A percentile compares a stretch with the other conserved stretches of the same genome.
These are phyloP conservation scores for Ctenopoma kingsleyae DNA, from an alignment of 2,797 vertebrate species.

Conservation along the genomic window DNA sequence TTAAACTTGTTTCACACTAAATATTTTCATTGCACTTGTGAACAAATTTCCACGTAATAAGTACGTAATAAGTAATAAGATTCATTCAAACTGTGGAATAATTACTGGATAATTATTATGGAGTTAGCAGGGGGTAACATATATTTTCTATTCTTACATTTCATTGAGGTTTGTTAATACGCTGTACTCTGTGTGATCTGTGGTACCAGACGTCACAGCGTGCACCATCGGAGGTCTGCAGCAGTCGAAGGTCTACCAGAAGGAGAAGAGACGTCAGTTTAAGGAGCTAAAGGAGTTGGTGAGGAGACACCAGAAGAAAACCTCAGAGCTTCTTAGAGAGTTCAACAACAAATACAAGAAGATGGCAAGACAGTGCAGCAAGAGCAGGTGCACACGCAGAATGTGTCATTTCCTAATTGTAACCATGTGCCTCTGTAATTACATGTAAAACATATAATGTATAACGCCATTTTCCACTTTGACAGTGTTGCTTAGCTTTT, in stretches of 20 bases:
- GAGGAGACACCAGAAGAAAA: slow-evolving; percentile 97
- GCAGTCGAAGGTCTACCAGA: slow-evolving; percentile 94
- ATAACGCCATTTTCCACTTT: too few species aligned
- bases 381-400: slow-evolving; percentile 62
- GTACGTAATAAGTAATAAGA: too few species aligned
- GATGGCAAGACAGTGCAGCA: slow-evolving; percentile 68
- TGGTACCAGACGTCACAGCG: slow-evolving; percentile 88
- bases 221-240: slow-evolving; percentile 91
- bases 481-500: too few species aligned
- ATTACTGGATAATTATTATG: too few species aligned
- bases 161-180: not conserved
- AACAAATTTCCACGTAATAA: too few species aligned
- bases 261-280: slow-evolving; percentile 96
- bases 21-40: too few species aligned
- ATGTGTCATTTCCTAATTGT: not conserved
- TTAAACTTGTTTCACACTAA: too few species aligned
- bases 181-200: not conserved
- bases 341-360: slow-evolving; percentile 86
- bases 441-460: too few species aligned
- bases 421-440: not conserved
- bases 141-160: too few species aligned
- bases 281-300: slow-evolving; percentile 98
- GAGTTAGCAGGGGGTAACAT: too few species aligned
- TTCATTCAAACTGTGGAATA: too few species aligned
- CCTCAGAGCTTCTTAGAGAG: slow-evolving; percentile 94